phyloP scores from a whole-genome alignment of 2,113 vertebrate genomes.

The Cebus imitator region DNA sequence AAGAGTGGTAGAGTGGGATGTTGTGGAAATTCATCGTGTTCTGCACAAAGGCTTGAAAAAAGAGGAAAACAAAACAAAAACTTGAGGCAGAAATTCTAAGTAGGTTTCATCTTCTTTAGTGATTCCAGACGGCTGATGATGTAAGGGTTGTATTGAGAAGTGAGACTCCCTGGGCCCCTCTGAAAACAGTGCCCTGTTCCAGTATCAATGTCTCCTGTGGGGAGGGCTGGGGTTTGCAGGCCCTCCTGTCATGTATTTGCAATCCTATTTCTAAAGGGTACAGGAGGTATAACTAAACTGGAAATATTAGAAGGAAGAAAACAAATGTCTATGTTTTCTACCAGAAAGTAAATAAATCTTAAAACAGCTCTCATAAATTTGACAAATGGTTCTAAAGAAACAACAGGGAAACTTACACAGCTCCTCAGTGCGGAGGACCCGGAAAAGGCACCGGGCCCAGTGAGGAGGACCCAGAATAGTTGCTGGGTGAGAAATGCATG shows the following conservation, averaged over 20 bases:
- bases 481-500: background rate
- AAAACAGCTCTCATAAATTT: background rate
- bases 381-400: background rate
- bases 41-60: background rate
- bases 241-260: accelerated
- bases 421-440: background rate
- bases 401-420: background rate
- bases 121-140: background rate
- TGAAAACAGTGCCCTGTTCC: accelerated
- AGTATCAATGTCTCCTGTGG: accelerated
- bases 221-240: accelerated
- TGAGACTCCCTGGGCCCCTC: background rate
- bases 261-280: too few relatives aligned
- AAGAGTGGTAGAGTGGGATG: background rate
- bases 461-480: background rate
- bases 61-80: background rate
- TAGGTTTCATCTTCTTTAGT: background rate
- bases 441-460: background rate
- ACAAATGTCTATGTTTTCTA: background rate
- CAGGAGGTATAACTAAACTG: background rate
- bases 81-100: background rate
- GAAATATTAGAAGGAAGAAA: background rate
- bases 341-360: background rate
- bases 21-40: background rate
- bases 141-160: background rate